A percentile compares a stretch with the other conserved stretches of the same genome.
Conservation (phyloP, 1,140 invertebrate genomes). For the Hydropsyche tenuis region DNA sequence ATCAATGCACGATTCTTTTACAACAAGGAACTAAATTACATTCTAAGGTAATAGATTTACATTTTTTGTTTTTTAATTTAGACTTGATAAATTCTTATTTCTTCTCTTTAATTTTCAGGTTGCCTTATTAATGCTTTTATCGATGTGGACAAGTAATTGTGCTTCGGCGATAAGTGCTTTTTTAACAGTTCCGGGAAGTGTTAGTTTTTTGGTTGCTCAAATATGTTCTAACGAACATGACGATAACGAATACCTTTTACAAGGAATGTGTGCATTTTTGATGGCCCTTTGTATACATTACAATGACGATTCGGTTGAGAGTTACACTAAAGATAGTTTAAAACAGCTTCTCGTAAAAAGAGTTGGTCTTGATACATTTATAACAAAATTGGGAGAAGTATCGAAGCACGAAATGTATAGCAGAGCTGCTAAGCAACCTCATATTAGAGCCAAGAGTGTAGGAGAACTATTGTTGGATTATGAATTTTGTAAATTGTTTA, state of each 20-base stretch:
- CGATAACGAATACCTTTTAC: conserved; percentile 85
- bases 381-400: conserved; percentile 85
- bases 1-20: conserved; percentile 84
- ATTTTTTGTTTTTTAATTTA: background rate
- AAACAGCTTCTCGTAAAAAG: conserved; percentile 86
- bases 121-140: conserved; percentile 89
- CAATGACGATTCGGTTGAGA: conserved; percentile 86
- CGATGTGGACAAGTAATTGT: conserved; percentile 89
- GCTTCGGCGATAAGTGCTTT: conserved; percentile 84
- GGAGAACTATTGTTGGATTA: conserved; percentile 90
- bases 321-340: conserved; percentile 82
- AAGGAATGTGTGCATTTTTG: conserved; percentile 93
- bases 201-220: conserved; percentile 84
- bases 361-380: conserved; percentile 90
- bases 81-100: background rate
- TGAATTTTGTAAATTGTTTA: conserved; percentile 92
- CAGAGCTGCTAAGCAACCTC: conserved; percentile 90
- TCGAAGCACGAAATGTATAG: conserved; percentile 90
- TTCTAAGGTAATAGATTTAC: conserved; percentile 67
- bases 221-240: conserved; percentile 82
- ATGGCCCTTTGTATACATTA: conserved; percentile 92
- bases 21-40: conserved; percentile 88
- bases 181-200: conserved; percentile 81
- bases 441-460: conserved; percentile 77
- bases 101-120: conserved; percentile 61